Base-by-base conservation (phyloP, 2,797 vertebrate genomes). In the Cuculus canorus region DNA sequence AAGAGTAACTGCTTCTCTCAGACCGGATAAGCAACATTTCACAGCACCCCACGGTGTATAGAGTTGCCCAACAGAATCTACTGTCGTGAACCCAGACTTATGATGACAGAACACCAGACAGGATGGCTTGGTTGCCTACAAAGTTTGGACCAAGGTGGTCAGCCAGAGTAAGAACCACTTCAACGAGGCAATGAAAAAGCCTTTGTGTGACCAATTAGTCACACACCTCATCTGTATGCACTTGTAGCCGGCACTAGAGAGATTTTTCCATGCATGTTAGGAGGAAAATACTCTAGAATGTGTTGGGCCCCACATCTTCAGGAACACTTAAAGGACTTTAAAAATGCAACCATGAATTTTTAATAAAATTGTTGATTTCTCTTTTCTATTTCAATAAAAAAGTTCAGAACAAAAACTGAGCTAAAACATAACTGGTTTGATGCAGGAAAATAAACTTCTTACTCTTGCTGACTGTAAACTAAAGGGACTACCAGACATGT, bases 51-150 rank as follows among this genome's bases (percentile, higher is more conserved):
- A 1, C 30, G 54, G 27, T 43, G 18, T 52, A 56, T 17, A 81
- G 65, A 86, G 22, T 6, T 53, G 37, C 27, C 30, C 7, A 5
- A 50, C 16, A 54, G 21, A 30, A 78, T 17, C 3, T 1, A 19
- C 41, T 11, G 1, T 48, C 7, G 2, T 11, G 15, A 79, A 11
- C 17, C 13, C 61, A 65, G 35, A 82, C 33, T 28, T 24, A n/a
- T 0, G 4, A 54, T 43, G 52, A 59, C 48, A 35, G 27, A 33
- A 39, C 13, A 32, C 12, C 54, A 69, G 50, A 65, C 14, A 21
- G 30, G n/a, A 24, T 17, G 37, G 24, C 43, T 56, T 2, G 6
- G 43, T 8, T 7, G 5, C n/a, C 27, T 33, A 22, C 0, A 0
- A 71, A 85, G 7, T 3, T 9, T 18, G 22, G 57, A 50, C 35